Evolutionary conservation across 2,888 invertebrate species (phyloP).

Genomic region (Eucriotettix oculatus): DNA sequence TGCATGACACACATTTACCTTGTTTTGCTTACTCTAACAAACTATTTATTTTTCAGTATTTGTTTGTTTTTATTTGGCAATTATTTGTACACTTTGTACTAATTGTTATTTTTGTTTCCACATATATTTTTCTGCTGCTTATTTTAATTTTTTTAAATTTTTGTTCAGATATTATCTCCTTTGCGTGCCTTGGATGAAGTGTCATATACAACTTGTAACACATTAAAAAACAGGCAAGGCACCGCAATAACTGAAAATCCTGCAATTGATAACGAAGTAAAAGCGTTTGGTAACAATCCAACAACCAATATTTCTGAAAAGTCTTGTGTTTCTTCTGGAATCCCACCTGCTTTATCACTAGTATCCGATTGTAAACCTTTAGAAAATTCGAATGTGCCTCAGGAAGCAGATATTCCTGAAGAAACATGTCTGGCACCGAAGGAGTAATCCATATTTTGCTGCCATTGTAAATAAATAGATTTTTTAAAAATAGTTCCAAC

Average conservation of each 20-base stretch:
- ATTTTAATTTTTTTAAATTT: neutral
- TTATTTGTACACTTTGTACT: too few relatives aligned
- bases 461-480: neutral
- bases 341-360: neutral
- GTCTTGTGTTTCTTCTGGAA: too few relatives aligned
- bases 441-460: neutral
- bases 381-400: neutral
- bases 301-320: too few relatives aligned
- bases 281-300: neutral
- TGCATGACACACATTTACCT: too few relatives aligned
- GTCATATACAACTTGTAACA: conserved; percentile 3
- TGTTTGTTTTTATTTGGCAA: too few relatives aligned
- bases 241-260: neutral
- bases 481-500: neutral
- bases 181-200: conserved; percentile 8
- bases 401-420: neutral
- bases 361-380: neutral
- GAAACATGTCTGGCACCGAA: neutral
- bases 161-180: conserved; percentile 2
- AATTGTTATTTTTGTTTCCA: neutral
- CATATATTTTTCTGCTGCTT: neutral
- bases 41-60: too few relatives aligned
- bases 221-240: neutral
- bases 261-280: neutral
- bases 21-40: too few relatives aligned